Evolutionary conservation across 2,113 vertebrate species (phyloP), one percentile per base, ranked within the genome.

Genomic region (Entomyzon cyanotis): DNA sequence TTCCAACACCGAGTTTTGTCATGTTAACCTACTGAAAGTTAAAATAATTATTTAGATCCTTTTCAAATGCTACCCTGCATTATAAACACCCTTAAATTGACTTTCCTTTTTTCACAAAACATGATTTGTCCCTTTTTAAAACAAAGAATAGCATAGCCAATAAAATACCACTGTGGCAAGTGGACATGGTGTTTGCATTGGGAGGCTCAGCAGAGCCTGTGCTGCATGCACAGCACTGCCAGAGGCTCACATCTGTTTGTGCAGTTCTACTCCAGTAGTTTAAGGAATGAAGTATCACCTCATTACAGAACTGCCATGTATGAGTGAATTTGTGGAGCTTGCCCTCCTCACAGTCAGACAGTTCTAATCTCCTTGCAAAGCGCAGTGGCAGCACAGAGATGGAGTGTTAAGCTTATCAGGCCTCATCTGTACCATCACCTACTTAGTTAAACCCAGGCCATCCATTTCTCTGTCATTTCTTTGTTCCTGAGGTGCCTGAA

Each of bases 221-320:
- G 62, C 90, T 11, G 84, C 59, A 10, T 10, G 73, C 80, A 16
- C 28, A 12, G 67, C 68, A 91, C 28, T 41, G 60, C 94, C 94
- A 85, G 46, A 41, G 95, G 96, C 96, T 91, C 93, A 94, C 95
- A 94, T 95, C 96, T 98, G 97, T 89, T 84, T 81, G 80, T 83
- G 94, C 92, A 92, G 96, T 93, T 97, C 97, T 94, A 85, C 59
- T 96, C 97, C 96, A 95, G 97, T 95, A 97, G 97, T 97, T 97
- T 96, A 96, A 95, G 84, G 97, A 95, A 97, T 97, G 96, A 98
- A 97, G 97, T 97, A 98, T 97, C 95, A 96, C 97, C 97, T 98
- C 97, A 97, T 98, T 97, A 97, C 87, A 95, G 95, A 97, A 47
- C 94, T 97, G 97, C 95, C 95, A 96, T 87, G 90, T 94, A 93